A percentile compares a stretch with the other conserved stretches of the same genome.
Evolutionary conservation across 1,140 invertebrate species (phyloP).

Genomic region (Chionoecetes opilio): DNA sequence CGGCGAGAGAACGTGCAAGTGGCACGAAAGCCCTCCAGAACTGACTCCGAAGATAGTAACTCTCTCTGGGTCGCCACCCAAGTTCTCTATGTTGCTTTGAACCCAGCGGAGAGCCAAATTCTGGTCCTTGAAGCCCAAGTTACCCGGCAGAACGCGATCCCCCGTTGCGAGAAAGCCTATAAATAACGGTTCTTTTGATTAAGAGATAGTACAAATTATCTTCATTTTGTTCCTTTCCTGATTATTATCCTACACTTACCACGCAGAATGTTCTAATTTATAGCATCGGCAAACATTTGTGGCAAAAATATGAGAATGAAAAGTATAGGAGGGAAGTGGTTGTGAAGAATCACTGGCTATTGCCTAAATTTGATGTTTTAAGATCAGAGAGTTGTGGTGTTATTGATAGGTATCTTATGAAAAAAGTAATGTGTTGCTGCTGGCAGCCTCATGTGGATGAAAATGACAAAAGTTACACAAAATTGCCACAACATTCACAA

Average conservation of each 20-base stretch:
- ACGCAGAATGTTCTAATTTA: background rate
- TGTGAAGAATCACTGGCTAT: no score
- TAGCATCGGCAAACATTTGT: background rate
- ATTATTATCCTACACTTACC: background rate
- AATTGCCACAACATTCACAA: background rate
- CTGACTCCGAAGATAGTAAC: constrained; percentile 88
- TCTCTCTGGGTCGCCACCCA: constrained; percentile 86
- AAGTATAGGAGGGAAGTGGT: no score
- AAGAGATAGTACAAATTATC: no score
- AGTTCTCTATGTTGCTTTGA: constrained; percentile 85
- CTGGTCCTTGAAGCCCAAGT: constrained; percentile 42
- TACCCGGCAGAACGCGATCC: constrained; percentile 24
- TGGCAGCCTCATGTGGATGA: background rate
- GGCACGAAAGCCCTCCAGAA: constrained; percentile 86
- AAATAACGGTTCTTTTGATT: no score
- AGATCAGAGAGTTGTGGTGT: no score
- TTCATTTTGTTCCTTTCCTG: background rate
- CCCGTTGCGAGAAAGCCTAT: background rate
- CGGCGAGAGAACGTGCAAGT: constrained; percentile 86
- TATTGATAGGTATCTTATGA: background rate
- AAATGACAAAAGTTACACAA: background rate
- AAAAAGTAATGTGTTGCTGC: background rate
- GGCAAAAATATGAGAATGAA: no score
- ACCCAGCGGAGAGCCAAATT: constrained; percentile 85
- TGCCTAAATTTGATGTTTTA: background rate